A percentile compares a stretch with the other conserved stretches of the same genome.
These are phyloP conservation scores for Erebia ligea DNA, from an alignment of 2,888 invertebrate genomes.

Conservation along the genomic window DNA sequence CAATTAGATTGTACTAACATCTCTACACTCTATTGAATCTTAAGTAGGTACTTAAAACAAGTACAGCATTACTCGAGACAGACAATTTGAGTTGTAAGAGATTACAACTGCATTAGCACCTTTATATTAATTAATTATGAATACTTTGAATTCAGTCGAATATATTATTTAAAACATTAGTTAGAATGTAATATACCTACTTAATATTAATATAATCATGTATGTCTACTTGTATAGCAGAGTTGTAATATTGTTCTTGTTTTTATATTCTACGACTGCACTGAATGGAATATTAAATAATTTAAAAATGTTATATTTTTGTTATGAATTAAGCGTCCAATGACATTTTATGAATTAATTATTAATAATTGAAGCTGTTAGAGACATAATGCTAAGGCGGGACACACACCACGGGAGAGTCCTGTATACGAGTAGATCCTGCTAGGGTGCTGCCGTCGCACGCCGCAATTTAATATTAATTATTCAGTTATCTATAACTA, in stretches of 20 bases:
- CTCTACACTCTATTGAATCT: too few relatives aligned
- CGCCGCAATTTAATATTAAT: too few relatives aligned
- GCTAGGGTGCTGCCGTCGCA: too few relatives aligned
- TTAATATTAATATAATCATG: neutral
- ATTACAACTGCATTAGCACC: too few relatives aligned
- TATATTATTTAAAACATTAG: neutral
- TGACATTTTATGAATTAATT: neutral
- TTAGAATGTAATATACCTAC: neutral
- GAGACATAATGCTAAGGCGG: neutral
- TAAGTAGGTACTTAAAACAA: too few relatives aligned
- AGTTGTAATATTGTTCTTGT: neutral
- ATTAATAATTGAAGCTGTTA: neutral
- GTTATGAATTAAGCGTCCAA: neutral
- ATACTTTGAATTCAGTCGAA: neutral
- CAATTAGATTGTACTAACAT: neutral
- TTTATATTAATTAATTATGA: neutral
- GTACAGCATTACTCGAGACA: too few relatives aligned
- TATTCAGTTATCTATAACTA: too few relatives aligned
- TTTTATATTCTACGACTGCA: neutral
- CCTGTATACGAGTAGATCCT: too few relatives aligned
- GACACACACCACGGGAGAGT: neutral
- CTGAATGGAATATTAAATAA: neutral
- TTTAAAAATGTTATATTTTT: neutral
- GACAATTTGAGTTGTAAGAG: too few relatives aligned
- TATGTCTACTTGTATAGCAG: neutral